Base-by-base conservation (phyloP, 30 jellyfish, hydroid and myxozoan species). In the Nemopilema nomurai region DNA sequence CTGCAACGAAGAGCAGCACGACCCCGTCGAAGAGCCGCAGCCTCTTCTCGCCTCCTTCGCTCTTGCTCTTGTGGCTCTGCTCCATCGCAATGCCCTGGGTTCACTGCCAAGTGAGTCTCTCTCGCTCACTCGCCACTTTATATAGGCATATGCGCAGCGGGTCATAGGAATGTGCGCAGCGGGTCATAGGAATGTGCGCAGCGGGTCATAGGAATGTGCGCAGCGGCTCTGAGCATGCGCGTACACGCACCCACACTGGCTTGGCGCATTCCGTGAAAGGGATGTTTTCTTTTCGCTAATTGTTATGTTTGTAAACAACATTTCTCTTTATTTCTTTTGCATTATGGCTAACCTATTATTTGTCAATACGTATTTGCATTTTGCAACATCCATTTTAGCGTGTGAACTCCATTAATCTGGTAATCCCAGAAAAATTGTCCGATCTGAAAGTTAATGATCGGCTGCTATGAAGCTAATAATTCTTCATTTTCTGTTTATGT, bases 151-250 rank as follows among this genome's bases (percentile, higher is more conserved):
- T n/a, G n/a, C n/a, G n/a, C n/a, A n/a, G n/a, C n/a, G n/a, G n/a
- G n/a, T n/a, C n/a, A n/a, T n/a, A n/a, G n/a, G n/a, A n/a, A n/a
- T n/a, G n/a, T n/a, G n/a, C n/a, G n/a, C n/a, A n/a, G n/a, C n/a
- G n/a, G n/a, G n/a, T n/a, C n/a, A n/a, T n/a, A n/a, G n/a, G n/a
- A n/a, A n/a, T n/a, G n/a, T n/a, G n/a, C n/a, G n/a, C n/a, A n/a
- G n/a, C n/a, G n/a, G n/a, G n/a, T n/a, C n/a, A n/a, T 73, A 73
- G 31, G 33, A 62, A 17, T 13, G 50, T 4, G 26, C 80, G 9
- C 41, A 26, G 49, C 70, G 69, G 31, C 41, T 41, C 65, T 33
- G 70, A 32, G 83, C 83, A 20, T 73, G 70, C 49, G 31, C 32
- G 8, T 73, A 33, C 49, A 41, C 69, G 24, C 51, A 67, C 83